phyloP scores from a whole-genome alignment of 2,797 vertebrate genomes.

The Onychomys leucogaster region DNA sequence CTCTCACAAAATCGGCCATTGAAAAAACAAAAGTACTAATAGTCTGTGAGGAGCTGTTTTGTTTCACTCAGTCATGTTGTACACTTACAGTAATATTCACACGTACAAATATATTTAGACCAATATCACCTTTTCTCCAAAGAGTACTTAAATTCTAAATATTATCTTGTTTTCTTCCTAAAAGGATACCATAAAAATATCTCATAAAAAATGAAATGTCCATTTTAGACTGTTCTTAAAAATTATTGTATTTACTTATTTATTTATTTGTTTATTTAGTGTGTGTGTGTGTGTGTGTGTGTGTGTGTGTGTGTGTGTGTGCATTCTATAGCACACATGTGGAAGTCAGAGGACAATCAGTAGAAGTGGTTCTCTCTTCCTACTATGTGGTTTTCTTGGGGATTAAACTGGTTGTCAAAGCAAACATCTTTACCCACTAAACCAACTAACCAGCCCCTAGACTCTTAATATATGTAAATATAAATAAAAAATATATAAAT shows the following conservation, averaged over 20 bases:
- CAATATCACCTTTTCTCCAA: not conserved
- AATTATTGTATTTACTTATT: not conserved
- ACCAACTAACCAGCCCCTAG: too few species aligned
- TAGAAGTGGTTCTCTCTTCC: not conserved
- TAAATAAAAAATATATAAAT: not conserved
- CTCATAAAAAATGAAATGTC: not conserved
- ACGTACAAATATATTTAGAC: not conserved
- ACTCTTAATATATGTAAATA: conserved; percentile 26
- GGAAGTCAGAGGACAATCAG: not conserved
- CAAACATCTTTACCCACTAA: not conserved
- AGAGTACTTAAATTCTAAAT: not conserved
- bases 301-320: not conserved
- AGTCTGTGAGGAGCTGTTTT: conserved; percentile 22
- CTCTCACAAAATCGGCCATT: conserved; percentile 18
- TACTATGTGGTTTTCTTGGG: not conserved
- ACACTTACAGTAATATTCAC: not conserved
- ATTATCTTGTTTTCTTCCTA: not conserved
- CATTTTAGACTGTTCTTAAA: not conserved
- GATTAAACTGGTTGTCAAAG: not conserved
- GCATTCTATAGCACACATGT: not conserved
- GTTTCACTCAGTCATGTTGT: not conserved
- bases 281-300: not conserved
- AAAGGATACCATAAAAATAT: not conserved
- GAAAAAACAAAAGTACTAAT: not conserved
- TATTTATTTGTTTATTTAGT: not conserved